Conservation (phyloP, 1,140 invertebrate species). For the Geopemphigus sp. region DNA sequence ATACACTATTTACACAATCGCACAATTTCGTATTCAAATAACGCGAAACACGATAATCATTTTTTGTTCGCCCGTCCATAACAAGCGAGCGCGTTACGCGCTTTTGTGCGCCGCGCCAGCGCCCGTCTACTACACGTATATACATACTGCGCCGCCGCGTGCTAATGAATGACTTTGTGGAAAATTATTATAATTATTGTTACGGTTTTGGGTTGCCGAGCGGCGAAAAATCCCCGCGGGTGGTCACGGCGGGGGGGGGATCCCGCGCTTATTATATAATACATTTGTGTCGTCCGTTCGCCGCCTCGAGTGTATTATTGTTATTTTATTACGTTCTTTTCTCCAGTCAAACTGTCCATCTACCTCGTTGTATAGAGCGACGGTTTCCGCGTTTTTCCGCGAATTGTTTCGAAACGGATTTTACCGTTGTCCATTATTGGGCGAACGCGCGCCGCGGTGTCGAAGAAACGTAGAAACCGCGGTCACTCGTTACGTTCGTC, state of each 20-base stretch:
- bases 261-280: neutral
- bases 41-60: slow-evolving; percentile 41
- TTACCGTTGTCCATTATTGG: too few species aligned
- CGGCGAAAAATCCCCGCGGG: neutral
- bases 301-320: too few species aligned
- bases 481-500: too few species aligned
- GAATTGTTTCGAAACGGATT: too few species aligned
- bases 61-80: slow-evolving; percentile 23
- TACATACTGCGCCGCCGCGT: too few species aligned
- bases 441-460: too few species aligned
- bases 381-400: too few species aligned
- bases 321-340: too few species aligned
- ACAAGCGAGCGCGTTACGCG: neutral
- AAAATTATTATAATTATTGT: slow-evolving; percentile 47
- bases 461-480: too few species aligned
- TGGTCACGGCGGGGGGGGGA: neutral
- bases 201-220: slow-evolving; percentile 1
- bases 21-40: slow-evolving; percentile 48
- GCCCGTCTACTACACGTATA: too few species aligned
- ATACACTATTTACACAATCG: slow-evolving; percentile 14
- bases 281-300: neutral
- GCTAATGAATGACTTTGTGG: slow-evolving; percentile 44
- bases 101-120: slow-evolving; percentile 21
- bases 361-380: too few species aligned
- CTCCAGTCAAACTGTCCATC: too few species aligned